Base-by-base conservation (phyloP, 2,113 vertebrate species). In the Chloebia gouldiae region DNA sequence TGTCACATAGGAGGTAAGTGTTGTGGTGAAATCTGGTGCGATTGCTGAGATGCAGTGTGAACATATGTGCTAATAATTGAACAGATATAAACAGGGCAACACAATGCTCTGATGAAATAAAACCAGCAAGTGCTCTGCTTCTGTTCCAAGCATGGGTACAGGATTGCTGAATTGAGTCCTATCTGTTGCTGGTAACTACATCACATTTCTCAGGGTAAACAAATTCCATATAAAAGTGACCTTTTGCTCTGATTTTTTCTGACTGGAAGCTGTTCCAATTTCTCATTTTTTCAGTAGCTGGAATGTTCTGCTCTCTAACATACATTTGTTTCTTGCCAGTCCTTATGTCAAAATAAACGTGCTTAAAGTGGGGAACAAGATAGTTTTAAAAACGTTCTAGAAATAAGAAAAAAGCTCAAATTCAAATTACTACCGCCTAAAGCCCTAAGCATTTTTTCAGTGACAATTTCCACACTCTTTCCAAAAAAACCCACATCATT, bases 181-280 rank as follows among this genome's bases (percentile, higher is more conserved):
- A 35, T 75, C 72, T 92, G 7, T 3, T 81, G 73, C 81, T 91
- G 90, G 73, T 66, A 95, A n/a, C 44, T 44, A 39, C 25, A 79
- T 37, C 7, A 3, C 45, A 65, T 84, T 90, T 85, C 59, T 85
- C 78, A 90, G 49, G 18, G 57, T 86, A 88, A 94, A 91, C 49
- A 85, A 80, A 72, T 57, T 82, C 79, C 75, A 73, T 35, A 45
- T 53, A 60, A 80, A 94, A 90, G n/a, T 1, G 30, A 94, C 79
- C 81, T 88, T 92, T 95, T 27, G n/a, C 88, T 92, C 79, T 24
- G 31, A 57, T 94, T 93, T 86, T 69, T 88, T 92, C 57, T 77
- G 42, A 77, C 66, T 80, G 30, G 57, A 88, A 93, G 27, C 54
- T 65, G 47, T 54, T 93, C 71, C 71, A 85, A 13, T 57, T 80